These are phyloP conservation scores for Drosophila truncata DNA, from an alignment of 1,140 invertebrate species.

Conservation along the genomic window DNA sequence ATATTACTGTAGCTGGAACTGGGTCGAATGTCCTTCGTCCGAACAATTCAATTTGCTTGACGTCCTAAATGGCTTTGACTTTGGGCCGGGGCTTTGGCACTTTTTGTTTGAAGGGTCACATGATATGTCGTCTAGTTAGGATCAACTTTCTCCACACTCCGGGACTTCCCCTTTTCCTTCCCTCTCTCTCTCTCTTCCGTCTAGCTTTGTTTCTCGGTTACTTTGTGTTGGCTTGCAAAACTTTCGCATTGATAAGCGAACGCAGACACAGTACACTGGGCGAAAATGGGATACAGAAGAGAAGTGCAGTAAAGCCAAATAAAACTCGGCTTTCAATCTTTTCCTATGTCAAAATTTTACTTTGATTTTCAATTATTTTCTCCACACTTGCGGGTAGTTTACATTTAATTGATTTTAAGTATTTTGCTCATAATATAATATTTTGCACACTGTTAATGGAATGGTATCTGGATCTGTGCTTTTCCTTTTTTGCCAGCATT, in stretches of 20 bases:
- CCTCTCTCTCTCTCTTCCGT: not conserved
- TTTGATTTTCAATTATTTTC: not conserved
- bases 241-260: slow-evolving; percentile 59
- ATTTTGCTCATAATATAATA: not conserved
- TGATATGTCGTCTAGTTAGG: slow-evolving; percentile 60
- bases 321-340: too few relatives aligned
- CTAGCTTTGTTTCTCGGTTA: slow-evolving; percentile 43
- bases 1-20: slow-evolving; percentile 44
- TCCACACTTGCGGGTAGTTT: too few relatives aligned
- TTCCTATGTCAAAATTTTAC: too few relatives aligned
- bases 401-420: too few relatives aligned
- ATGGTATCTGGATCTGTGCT: slow-evolving; percentile 10
- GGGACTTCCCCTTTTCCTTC: not conserved
- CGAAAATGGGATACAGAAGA: not conserved
- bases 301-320: not conserved
- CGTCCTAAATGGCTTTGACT: slow-evolving; percentile 61
- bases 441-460: slow-evolving; percentile 1
- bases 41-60: slow-evolving; percentile 63
- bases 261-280: not conserved
- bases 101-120: slow-evolving; percentile 60
- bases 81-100: slow-evolving; percentile 25
- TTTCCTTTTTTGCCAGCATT: slow-evolving; percentile 26
- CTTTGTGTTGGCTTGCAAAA: slow-evolving; percentile 54
- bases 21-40: slow-evolving; percentile 33
- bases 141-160: slow-evolving; percentile 43